Evolutionary conservation across 1,140 invertebrate species (phyloP), one percentile per base, ranked within the genome.

Genomic region (Drosophila lacteicornis): DNA sequence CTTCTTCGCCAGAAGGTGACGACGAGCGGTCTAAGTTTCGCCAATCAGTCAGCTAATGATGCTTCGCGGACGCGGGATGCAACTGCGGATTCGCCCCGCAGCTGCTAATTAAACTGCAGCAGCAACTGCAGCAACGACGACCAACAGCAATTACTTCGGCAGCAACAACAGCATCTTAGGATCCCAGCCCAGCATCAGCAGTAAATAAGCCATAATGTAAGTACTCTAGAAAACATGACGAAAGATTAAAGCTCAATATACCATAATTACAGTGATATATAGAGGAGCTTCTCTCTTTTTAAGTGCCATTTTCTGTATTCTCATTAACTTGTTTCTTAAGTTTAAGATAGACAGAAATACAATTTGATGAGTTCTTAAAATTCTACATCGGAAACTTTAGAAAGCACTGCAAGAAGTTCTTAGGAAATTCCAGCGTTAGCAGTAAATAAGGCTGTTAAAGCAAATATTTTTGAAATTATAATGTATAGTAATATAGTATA

Each of bases 101-200:
- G 81, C 81, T 81, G 84, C 60, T 87, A 87, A 88, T 90, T 90
- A 90, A 86, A 74, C 27, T 74, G 40, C 77, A 71, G 36, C 63
- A 55, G 36, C 57, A 66, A 42, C 56, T 22, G 60, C 47, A 69
- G 22, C 49, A 66, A 55, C 63, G 27, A 51, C 53, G 53, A 56
- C 36, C 36, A 19, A 40, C 62, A 68, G 63, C 62, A 68, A 68
- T 70, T 70, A 68, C 62, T 42, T 22, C 47, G 15, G 19, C 70
- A 59, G 30, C 73, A 63, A 30, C 78, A 78, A 51, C 59, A 55
- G 0, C 51, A 38, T 15, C 33, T 2, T 4, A 25, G 53, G 27
- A 30, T 30, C 27, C 27, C 8, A 67, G 58, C 57, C 42, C 46
- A 68, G 58, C 60, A 71, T 56, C 68, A 59, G 42, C 56, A 60